These are phyloP conservation scores for Gallinago undulata DNA, from an alignment of 2,113 vertebrate genomes.

Conservation along the genomic window DNA sequence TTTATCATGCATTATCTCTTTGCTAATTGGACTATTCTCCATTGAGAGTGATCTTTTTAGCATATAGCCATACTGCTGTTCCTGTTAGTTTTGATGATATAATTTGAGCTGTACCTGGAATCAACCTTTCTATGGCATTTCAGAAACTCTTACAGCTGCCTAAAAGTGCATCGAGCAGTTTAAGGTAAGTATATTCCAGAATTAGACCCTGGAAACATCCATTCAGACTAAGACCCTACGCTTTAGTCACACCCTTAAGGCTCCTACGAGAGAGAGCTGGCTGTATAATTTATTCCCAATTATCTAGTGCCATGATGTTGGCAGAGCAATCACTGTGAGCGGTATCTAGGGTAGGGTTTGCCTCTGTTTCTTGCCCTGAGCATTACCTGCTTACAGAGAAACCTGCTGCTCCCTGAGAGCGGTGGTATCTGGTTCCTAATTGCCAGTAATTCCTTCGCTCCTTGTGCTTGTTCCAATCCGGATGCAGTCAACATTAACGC, in stretches of 20 bases:
- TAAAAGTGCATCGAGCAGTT: background rate
- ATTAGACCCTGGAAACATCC: background rate
- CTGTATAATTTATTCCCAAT: background rate
- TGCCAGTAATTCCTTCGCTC: background rate
- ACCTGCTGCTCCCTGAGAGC: background rate
- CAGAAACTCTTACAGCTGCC: background rate
- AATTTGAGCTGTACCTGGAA: background rate
- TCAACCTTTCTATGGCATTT: background rate
- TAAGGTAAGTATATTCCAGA: background rate
- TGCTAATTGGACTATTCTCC: background rate
- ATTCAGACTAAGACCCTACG: background rate
- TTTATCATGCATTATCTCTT: background rate
- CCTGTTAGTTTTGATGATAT: background rate
- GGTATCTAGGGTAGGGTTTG: background rate
- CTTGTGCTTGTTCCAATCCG: background rate
- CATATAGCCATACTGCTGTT: background rate
- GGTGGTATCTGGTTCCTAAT: background rate
- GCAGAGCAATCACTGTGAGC: background rate
- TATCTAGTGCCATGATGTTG: background rate
- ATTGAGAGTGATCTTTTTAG: background rate
- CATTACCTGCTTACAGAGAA: background rate
- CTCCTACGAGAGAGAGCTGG: background rate
- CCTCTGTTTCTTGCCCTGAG: background rate
- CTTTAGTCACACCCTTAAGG: background rate
- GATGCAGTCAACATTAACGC: background rate